A percentile compares a stretch with the other conserved stretches of the same genome.
phyloP scores from a whole-genome alignment of 2,113 vertebrate species.

The Rhinopomastus cyanomelas region DNA sequence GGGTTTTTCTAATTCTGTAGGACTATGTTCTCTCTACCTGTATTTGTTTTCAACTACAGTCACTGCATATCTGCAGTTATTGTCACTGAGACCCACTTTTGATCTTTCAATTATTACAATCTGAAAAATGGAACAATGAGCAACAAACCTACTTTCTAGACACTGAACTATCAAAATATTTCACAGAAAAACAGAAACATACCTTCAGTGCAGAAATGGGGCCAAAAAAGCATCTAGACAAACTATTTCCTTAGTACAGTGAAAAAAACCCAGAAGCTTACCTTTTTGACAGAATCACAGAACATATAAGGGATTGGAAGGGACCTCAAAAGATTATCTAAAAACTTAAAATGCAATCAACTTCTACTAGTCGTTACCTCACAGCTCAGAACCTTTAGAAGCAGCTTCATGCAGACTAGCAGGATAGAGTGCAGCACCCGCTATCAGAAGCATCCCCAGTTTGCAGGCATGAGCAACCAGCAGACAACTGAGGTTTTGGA shows the following conservation, averaged over 20 bases:
- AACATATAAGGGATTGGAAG: too few species aligned
- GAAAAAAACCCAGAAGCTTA: not conserved
- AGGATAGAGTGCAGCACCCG: not conserved
- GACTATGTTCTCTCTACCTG: not conserved
- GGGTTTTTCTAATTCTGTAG: not conserved
- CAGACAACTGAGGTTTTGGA: not conserved
- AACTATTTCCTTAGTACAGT: not conserved
- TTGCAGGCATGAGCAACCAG: not conserved
- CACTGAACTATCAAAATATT: not conserved
- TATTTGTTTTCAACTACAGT: not conserved
- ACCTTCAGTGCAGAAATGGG: not conserved
- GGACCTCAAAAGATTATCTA: too few species aligned
- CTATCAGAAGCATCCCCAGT: not conserved
- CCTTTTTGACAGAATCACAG: too few species aligned
- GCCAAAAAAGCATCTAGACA: not conserved
- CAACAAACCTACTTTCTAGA: not conserved
- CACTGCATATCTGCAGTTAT: not conserved
- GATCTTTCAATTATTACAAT: constrained; percentile 25
- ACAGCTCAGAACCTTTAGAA: not conserved
- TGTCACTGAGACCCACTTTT: not conserved
- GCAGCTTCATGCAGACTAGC: not conserved
- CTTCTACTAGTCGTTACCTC: not conserved
- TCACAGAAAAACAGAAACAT: not conserved
- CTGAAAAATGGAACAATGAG: constrained; percentile 2
- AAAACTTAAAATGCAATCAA: not conserved